phyloP scores from a whole-genome alignment of 1,140 invertebrate species.

The Drosophila melanica region DNA sequence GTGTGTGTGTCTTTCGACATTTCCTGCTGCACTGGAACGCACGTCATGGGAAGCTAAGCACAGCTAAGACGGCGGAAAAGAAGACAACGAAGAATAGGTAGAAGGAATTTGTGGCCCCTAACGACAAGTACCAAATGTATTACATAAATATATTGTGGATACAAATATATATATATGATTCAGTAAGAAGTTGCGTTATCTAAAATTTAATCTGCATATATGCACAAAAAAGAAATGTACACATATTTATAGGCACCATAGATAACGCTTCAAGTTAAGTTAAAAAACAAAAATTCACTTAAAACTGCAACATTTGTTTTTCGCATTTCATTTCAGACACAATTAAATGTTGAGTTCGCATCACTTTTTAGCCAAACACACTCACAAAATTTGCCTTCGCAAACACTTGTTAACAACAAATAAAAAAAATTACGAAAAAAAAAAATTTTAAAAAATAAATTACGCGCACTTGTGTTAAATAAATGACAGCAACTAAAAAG shows the following conservation, averaged over 20 bases:
- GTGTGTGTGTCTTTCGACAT: conserved; percentile 22
- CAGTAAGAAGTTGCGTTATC: conserved; percentile 49
- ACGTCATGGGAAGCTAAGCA: conserved; percentile 76
- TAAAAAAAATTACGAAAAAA: conserved; percentile 19
- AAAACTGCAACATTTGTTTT: not conserved
- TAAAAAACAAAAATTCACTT: conserved; percentile 3
- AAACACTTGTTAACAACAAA: conserved; percentile 30
- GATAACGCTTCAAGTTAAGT: conserved; percentile 12
- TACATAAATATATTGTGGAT: conserved; percentile 1
- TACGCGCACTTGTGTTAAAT: conserved; percentile 45
- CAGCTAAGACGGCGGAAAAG: conserved; percentile 29
- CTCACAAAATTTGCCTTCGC: conserved; percentile 11
- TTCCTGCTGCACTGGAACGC: conserved; percentile 58
- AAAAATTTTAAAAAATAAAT: not conserved
- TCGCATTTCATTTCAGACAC: not conserved
- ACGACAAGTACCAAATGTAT: conserved; percentile 17
- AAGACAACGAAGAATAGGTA: not conserved
- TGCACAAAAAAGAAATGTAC: not conserved
- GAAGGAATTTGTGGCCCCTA: conserved; percentile 1
- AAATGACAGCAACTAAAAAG: conserved; percentile 43
- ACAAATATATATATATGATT: no score
- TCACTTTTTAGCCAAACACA: not conserved
- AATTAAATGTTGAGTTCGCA: not conserved
- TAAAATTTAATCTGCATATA: conserved; percentile 48
- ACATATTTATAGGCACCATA: not conserved